Evolutionary conservation across 2,797 vertebrate genomes (phyloP).

Genomic region (Chaenodraco wilsoni): DNA sequence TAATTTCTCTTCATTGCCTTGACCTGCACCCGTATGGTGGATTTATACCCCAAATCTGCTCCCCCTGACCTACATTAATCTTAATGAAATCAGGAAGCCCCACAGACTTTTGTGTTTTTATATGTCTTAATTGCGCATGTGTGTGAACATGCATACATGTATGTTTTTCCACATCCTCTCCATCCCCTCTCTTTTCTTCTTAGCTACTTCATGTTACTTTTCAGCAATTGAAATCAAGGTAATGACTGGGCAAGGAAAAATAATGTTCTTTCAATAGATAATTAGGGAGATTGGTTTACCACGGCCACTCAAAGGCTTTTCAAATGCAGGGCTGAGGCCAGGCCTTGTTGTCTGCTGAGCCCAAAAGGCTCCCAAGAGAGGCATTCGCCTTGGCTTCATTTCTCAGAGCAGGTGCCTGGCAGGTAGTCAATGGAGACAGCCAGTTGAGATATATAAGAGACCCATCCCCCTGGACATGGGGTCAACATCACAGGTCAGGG

Average conservation of each 20-base stretch:
- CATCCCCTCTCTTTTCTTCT: constrained; percentile 52
- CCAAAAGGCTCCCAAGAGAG: constrained; percentile 88
- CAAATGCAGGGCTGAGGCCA: constrained; percentile 80
- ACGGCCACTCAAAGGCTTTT: constrained; percentile 84
- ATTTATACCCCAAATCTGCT: constrained; percentile 80
- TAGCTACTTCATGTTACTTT: constrained; percentile 82
- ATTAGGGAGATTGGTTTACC: constrained; percentile 96
- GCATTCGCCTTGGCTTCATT: constrained; percentile 91
- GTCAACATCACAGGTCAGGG: constrained; percentile 89
- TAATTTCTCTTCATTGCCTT: constrained; percentile 74
- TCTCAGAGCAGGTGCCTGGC: constrained; percentile 96
- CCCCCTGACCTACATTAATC: constrained; percentile 78
- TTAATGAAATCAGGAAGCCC: constrained; percentile 74
- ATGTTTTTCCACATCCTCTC: constrained; percentile 64
- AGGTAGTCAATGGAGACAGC: constrained; percentile 94
- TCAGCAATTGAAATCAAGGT: constrained; percentile 83
- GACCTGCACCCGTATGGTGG: constrained; percentile 64
- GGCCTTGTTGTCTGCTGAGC: constrained; percentile 81
- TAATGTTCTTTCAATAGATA: constrained; percentile 89
- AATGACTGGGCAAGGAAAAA: constrained; percentile 83
- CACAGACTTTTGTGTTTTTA: constrained; percentile 60
- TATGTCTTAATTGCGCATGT: constrained; percentile 31
- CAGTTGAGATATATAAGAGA: constrained; percentile 82
- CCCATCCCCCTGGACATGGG: constrained; percentile 81
- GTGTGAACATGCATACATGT: constrained; percentile 44